A percentile compares a stretch with the other conserved stretches of the same genome.
Evolutionary conservation across 1,140 invertebrate species (phyloP).

Genomic region (Piezodorus guildinii): DNA sequence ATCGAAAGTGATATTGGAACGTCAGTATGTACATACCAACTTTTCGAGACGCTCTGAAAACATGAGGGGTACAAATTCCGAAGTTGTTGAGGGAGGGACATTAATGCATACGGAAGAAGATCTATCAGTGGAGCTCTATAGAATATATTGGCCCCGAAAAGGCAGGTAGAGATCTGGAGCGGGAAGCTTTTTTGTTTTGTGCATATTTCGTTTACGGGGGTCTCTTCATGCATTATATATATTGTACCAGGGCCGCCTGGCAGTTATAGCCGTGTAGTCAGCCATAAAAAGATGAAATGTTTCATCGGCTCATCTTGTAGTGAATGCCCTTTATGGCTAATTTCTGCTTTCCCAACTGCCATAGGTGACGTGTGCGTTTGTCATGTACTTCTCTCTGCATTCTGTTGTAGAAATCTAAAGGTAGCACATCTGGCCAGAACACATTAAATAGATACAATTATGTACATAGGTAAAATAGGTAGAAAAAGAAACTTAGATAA

Average conservation of each 20-base stretch:
- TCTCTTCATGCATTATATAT: slow-evolving; percentile 8
- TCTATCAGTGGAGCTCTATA: not conserved
- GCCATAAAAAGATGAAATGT: not conserved
- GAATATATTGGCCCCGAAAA: slow-evolving; percentile 3
- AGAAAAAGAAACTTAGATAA: too few species aligned
- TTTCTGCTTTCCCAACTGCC: not conserved
- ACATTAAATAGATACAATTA: too few species aligned
- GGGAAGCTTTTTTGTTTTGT: not conserved
- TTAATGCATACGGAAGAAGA: slow-evolving; percentile 14
- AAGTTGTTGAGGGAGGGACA: not conserved
- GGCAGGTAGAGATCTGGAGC: not conserved
- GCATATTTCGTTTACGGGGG: not conserved
- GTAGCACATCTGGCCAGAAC: too few species aligned
- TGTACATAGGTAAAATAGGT: too few species aligned
- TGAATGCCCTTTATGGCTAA: not conserved
- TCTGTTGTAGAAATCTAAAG: too few species aligned
- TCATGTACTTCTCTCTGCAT: too few species aligned
- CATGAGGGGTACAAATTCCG: too few species aligned
- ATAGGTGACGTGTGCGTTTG: not conserved
- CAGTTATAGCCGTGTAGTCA: not conserved
- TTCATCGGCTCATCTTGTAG: not conserved
- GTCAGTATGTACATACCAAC: too few species aligned
- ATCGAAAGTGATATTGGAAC: too few species aligned
- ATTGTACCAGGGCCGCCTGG: not conserved
- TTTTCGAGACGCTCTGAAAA: too few species aligned